Evolutionary conservation across 2,888 invertebrate species (phyloP), one percentile per base, ranked within the genome.

Genomic region (Lacanobia oleracea): DNA sequence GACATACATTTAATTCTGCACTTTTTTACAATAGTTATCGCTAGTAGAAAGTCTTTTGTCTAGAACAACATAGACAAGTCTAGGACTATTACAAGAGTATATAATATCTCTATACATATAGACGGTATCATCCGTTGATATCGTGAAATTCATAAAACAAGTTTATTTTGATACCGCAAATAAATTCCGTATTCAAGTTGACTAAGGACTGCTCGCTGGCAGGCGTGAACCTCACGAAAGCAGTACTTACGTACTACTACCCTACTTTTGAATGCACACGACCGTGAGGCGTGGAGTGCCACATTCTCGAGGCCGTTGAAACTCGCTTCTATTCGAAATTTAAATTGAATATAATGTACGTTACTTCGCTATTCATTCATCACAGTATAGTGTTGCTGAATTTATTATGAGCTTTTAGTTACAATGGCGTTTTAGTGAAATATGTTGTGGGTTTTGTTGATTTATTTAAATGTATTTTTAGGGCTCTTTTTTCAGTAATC

Each of bases 301-400:
- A 50, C 56, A 63, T 76, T 67, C 84, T 61, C 67, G 50, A 14
- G 53, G 37, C 66, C 51, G 43, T 48, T 48, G 67, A 8, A 78
- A 37, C 62, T 50, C 62, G 43, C 45, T 53, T 57, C 78, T 61
- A 71, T 64, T 72, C 79, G 73, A 56, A 67, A 67, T 81, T 79
- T 73, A 82, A 83, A 79, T 66, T 79, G 59, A 79, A 79, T 66
- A 68, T 66, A 79, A 83, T 66, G 59, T 68, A 83, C 45, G 62
- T 73, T 82, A 59, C 72, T 71, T 78, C 60, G 48, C n/a, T 77
- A 51, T 77, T 59, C 62, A 78, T 70, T 77, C 61, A 45, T 82
- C 57, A 78, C 53, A 61, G 54, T 75, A 78, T 59, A 64, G 54
- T 75, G 61, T 40, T 50, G 75, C 51, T 27, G 54, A 75, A 66